Evolutionary conservation across 2,113 vertebrate genomes (phyloP).

Genomic region (Cebidichthys violaceus): DNA sequence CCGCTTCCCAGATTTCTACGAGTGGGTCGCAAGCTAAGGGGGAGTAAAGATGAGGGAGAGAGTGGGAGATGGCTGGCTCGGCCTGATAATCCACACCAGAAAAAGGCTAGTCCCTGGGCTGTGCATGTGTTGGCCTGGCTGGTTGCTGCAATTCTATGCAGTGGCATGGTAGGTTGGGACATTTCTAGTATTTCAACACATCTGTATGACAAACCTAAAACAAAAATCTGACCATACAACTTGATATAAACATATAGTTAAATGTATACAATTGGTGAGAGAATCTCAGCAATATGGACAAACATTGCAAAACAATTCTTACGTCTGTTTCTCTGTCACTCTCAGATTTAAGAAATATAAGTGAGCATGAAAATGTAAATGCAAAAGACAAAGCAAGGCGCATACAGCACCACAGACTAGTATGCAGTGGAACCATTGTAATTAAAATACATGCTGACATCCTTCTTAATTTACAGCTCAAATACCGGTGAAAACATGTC

Average conservation of each 20-base stretch:
- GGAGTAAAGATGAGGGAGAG: slow-evolving; percentile 36
- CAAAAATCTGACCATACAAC: neutral
- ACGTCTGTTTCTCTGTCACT: neutral
- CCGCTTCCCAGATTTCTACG: slow-evolving; percentile 45
- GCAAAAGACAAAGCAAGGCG: neutral
- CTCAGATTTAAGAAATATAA: neutral
- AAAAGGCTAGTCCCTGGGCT: slow-evolving; percentile 34
- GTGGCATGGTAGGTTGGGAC: neutral
- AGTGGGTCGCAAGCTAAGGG: slow-evolving; percentile 28
- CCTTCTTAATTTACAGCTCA: neutral
- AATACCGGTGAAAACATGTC: neutral
- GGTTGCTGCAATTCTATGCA: slow-evolving; percentile 15
- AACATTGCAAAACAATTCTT: slow-evolving; percentile 1
- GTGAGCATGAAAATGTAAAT: slow-evolving; percentile 6
- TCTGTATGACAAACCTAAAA: slow-evolving; percentile 7
- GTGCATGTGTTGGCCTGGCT: slow-evolving; percentile 13
- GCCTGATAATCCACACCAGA: slow-evolving; percentile 61
- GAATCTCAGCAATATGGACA: neutral
- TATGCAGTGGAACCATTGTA: neutral
- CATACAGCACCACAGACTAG: neutral
- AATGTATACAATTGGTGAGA: neutral
- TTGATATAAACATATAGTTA: neutral
- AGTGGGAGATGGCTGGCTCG: slow-evolving; percentile 45
- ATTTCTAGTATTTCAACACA: slow-evolving; percentile 21
- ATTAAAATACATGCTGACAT: neutral